phyloP scores from a whole-genome alignment of 2,113 vertebrate species.

The Vidua chalybeata region DNA sequence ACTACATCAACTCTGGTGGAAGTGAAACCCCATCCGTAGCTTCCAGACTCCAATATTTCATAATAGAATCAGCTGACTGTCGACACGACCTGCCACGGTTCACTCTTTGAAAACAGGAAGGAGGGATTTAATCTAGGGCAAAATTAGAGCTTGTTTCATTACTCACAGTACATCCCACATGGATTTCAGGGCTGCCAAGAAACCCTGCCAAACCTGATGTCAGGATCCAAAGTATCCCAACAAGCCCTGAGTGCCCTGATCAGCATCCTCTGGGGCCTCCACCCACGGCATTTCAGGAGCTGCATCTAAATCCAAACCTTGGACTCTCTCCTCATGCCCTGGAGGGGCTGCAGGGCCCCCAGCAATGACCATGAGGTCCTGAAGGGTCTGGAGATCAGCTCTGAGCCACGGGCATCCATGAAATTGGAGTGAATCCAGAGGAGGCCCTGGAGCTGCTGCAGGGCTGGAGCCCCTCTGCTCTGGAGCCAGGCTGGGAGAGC shows the following conservation, averaged over 20 bases:
- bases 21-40: not conserved
- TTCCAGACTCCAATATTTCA: not conserved
- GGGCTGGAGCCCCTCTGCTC: not conserved
- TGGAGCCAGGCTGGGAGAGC: not conserved
- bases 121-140: not conserved
- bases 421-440: not conserved
- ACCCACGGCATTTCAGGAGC: not conserved
- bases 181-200: not conserved
- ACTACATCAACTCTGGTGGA: not conserved
- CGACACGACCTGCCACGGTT: not conserved
- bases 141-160: slow-evolving; percentile 4
- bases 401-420: not conserved
- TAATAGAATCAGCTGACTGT: not conserved
- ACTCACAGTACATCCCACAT: not conserved
- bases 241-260: not conserved
- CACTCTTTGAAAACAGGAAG: slow-evolving; percentile 20
- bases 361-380: not conserved
- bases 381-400: not conserved
- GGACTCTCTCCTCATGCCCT: not conserved
- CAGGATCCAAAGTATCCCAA: not conserved
- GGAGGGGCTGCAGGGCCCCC: not conserved
- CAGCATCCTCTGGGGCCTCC: not conserved
- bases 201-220: not conserved
- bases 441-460: accelerated
- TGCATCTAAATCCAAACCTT: not conserved